phyloP scores from a whole-genome alignment of 1,140 invertebrate species.

The Zaprionus ornatus region DNA sequence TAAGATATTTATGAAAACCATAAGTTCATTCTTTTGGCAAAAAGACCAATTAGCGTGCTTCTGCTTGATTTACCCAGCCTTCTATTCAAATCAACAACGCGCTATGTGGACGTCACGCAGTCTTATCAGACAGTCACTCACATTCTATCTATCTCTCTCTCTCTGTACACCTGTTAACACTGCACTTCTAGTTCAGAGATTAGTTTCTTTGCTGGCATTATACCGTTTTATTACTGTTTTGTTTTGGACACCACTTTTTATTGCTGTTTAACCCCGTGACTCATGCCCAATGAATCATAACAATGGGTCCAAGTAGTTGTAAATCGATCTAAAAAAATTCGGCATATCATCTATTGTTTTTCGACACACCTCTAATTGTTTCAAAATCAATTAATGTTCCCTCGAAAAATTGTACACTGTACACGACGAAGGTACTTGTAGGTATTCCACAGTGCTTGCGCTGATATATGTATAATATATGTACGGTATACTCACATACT shows the following conservation, averaged over 20 bases:
- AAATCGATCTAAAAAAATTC: background rate
- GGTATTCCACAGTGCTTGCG: background rate
- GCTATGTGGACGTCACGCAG: background rate
- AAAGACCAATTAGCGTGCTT: background rate
- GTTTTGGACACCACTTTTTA: background rate
- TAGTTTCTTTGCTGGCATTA: background rate
- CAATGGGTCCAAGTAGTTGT: background rate
- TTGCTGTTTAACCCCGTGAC: slow-evolving; percentile 35
- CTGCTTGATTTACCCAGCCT: background rate
- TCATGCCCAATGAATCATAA: slow-evolving; percentile 47
- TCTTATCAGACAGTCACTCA: slow-evolving; percentile 30
- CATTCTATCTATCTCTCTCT: background rate
- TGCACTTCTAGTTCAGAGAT: background rate
- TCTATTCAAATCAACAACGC: background rate
- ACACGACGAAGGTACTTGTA: background rate
- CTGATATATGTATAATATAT: background rate
- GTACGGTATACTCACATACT: slow-evolving; percentile 44
- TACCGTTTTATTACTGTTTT: slow-evolving; percentile 9
- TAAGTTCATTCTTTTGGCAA: too few relatives aligned
- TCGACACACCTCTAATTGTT: background rate
- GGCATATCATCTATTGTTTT: background rate
- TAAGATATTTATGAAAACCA: background rate
- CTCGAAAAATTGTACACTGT: background rate
- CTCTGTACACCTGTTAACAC: slow-evolving; percentile 16
- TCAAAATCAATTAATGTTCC: background rate